These are phyloP conservation scores for Dicerorhinus sumatrensis DNA, from an alignment of 2,113 vertebrate genomes.

Conservation along the genomic window DNA sequence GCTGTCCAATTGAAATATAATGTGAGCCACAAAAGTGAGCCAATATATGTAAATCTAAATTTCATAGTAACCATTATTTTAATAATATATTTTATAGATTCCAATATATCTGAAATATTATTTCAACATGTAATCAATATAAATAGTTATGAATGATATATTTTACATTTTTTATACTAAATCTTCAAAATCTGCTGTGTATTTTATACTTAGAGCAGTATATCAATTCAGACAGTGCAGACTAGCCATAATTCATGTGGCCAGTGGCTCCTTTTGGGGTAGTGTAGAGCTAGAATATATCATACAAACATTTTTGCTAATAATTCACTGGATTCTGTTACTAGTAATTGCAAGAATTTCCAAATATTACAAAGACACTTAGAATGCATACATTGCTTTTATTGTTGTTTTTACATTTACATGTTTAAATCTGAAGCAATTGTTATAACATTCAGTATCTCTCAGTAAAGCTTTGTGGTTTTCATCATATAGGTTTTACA, in stretches of 20 bases:
- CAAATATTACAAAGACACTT: neutral
- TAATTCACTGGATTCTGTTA: neutral
- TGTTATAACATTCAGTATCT: neutral
- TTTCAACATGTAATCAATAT: neutral
- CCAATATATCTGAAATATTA: neutral
- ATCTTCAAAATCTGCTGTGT: neutral
- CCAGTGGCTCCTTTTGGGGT: neutral
- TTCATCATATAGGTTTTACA: neutral
- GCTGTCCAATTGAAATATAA: neutral
- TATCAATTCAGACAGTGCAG: neutral
- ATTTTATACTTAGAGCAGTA: neutral
- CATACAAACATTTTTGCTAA: neutral
- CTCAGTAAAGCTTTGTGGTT: neutral
- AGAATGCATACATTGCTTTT: neutral
- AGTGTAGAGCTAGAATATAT: neutral
- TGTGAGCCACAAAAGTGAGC: neutral
- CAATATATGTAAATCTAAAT: neutral
- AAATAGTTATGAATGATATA: neutral
- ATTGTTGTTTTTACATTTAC: neutral
- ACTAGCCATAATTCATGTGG: neutral
- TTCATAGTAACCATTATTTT: neutral
- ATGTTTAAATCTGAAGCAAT: slow-evolving; percentile 32
- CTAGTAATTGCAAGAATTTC: neutral
- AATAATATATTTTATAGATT: neutral
- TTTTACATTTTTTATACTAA: neutral